These are phyloP conservation scores for Kryphioiulus occultus DNA, from an alignment of 2,888 invertebrate genomes.

Conservation along the genomic window DNA sequence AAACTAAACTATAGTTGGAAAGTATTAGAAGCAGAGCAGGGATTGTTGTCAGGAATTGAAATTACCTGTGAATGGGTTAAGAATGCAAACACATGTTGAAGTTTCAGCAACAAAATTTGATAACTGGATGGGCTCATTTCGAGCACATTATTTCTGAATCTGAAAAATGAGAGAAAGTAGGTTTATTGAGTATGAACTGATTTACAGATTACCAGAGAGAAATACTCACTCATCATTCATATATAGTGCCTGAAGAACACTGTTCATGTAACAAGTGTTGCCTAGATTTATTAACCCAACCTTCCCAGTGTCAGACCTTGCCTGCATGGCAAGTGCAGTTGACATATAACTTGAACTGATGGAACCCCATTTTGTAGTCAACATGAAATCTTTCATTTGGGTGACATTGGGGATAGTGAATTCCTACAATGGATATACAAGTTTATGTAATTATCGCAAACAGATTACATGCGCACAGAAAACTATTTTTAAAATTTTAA, in stretches of 20 bases:
- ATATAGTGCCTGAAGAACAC: conserved; percentile 81
- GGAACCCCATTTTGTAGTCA: conserved; percentile 33
- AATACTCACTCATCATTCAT: conserved; percentile 73
- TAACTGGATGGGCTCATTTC: conserved; percentile 60
- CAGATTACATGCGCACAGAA: background rate
- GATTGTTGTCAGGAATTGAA: background rate
- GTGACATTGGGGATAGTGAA: background rate
- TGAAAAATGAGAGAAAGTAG: conserved; percentile 29
- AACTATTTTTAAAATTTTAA: background rate
- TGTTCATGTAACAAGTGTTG: conserved; percentile 91
- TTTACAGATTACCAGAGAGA: background rate
- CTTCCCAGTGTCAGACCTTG: conserved; percentile 63
- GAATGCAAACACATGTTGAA: conserved; percentile 78
- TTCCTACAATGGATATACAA: background rate
- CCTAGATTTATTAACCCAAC: conserved; percentile 83
- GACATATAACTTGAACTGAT: background rate
- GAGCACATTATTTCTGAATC: conserved; percentile 51
- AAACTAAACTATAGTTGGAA: too few relatives aligned
- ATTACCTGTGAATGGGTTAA: conserved; percentile 61
- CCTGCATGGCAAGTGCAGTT: background rate
- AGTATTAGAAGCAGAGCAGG: too few relatives aligned
- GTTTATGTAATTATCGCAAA: background rate
- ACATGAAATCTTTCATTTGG: conserved; percentile 46
- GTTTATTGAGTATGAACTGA: background rate
- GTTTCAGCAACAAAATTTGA: conserved; percentile 70